A percentile compares a stretch with the other conserved stretches of the same genome.
These are phyloP conservation scores for Dendrolimus pini DNA, from an alignment of 2,888 invertebrate genomes.

Conservation along the genomic window DNA sequence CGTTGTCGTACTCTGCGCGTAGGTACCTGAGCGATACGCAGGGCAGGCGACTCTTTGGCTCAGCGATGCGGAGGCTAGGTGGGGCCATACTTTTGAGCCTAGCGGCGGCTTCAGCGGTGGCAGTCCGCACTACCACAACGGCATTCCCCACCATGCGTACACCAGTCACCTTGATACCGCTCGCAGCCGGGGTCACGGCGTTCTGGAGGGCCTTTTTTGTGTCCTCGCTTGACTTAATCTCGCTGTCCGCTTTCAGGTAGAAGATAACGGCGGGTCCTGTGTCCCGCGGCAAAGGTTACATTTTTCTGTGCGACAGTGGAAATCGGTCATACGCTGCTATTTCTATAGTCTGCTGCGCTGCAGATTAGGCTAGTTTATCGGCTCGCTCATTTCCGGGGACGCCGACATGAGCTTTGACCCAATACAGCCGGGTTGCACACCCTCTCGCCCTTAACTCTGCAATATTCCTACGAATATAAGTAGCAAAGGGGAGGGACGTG, in stretches of 20 bases:
- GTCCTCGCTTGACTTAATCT: constrained; percentile 1
- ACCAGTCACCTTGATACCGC: neutral
- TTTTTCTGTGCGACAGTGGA: no score
- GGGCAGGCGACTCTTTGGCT: constrained; percentile 5
- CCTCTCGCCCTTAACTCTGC: no score
- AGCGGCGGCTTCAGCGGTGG: neutral
- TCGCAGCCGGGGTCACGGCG: neutral
- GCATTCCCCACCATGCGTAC: constrained; percentile 10
- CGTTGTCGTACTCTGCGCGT: accelerated
- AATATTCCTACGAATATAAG: no score
- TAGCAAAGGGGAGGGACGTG: no score
- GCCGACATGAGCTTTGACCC: no score
- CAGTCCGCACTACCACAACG: constrained; percentile 10
- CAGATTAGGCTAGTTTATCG: no score
- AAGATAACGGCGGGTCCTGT: no score
- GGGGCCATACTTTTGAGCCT: constrained; percentile 9
- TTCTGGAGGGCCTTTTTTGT: constrained; percentile 3
- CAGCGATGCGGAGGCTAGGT: neutral
- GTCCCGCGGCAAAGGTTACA: no score
- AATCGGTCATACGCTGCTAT: no score
- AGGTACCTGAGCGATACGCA: constrained; percentile 2
- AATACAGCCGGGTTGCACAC: no score
- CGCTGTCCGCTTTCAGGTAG: neutral
- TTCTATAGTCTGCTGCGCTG: no score
- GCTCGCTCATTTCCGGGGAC: no score